These are phyloP conservation scores for Serranus cabrilla DNA, from an alignment of 2,797 vertebrate genomes.

Conservation along the genomic window DNA sequence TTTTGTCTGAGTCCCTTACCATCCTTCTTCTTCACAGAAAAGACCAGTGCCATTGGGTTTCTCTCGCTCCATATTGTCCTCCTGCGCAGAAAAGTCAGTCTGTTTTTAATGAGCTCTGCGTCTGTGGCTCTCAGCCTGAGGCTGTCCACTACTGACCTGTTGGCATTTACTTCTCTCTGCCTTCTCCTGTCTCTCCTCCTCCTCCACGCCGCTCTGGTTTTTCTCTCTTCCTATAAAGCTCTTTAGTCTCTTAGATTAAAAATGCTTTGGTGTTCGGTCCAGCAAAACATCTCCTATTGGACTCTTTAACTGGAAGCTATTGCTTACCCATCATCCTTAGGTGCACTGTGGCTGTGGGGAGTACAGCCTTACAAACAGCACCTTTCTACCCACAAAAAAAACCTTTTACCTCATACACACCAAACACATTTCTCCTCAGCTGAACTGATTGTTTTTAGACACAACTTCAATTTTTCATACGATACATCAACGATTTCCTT, in stretches of 20 bases:
- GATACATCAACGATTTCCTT: constrained; percentile 30
- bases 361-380: constrained; percentile 16
- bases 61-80: constrained; percentile 64
- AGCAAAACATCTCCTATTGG: constrained; percentile 36
- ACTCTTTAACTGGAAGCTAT: constrained; percentile 31
- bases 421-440: constrained; percentile 19
- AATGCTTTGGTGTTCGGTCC: constrained; percentile 45
- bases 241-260: constrained; percentile 61
- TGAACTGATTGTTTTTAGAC: constrained; percentile 25
- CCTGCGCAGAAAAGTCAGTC: constrained; percentile 70
- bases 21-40: constrained; percentile 59
- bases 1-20: constrained; percentile 49
- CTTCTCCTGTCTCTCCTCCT: constrained; percentile 45
- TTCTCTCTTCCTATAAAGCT: constrained; percentile 29
- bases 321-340: constrained; percentile 25
- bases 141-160: constrained; percentile 79
- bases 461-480: constrained; percentile 21
- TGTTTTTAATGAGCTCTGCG: constrained; percentile 84
- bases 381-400: constrained; percentile 16
- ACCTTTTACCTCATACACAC: constrained; percentile 13
- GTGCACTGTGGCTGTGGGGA: neutral
- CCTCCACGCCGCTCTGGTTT: constrained; percentile 14
- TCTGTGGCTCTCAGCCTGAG: constrained; percentile 75
- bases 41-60: constrained; percentile 60
- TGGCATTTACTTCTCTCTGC: constrained; percentile 77